Evolutionary conservation across 2,113 vertebrate species (phyloP).

Genomic region (Alces alces): DNA sequence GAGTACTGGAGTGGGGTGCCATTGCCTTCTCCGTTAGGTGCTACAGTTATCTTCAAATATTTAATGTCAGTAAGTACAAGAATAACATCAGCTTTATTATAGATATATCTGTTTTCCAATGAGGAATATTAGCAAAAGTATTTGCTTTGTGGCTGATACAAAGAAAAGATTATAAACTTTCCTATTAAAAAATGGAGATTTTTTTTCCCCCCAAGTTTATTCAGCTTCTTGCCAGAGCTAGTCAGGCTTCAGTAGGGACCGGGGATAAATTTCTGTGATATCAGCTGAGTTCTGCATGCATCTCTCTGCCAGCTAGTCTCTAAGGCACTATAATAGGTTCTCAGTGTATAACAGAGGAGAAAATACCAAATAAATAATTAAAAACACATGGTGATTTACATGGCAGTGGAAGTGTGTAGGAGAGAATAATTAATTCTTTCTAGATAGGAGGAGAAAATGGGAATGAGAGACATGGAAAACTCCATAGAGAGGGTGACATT

Average conservation of each 20-base stretch:
- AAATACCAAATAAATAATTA: not conserved
- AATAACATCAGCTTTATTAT: slow-evolving; percentile 7
- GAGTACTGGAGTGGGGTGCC: not conserved
- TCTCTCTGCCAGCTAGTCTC: not conserved
- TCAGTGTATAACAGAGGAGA: not conserved
- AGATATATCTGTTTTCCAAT: not conserved
- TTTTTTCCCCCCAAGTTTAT: not conserved
- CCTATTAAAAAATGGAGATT: not conserved
- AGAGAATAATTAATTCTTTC: not conserved
- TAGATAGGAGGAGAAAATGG: not conserved
- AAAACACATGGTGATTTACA: not conserved
- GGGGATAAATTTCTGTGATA: slow-evolving; percentile 12
- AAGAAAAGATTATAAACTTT: not conserved
- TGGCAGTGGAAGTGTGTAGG: not conserved
- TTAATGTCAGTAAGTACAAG: slow-evolving; percentile 10
- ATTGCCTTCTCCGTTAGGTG: not conserved
- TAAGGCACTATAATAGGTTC: not conserved
- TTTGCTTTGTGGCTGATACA: slow-evolving; percentile 5
- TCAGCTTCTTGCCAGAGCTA: not conserved
- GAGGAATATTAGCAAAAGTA: not conserved
- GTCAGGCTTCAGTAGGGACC: not conserved
- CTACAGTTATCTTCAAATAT: not conserved
- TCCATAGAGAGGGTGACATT: not conserved
- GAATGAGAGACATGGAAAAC: not conserved
- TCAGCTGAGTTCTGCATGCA: not conserved